These are phyloP conservation scores for Stegodyphus dumicola DNA, from an alignment of 1,140 invertebrate genomes.

Conservation along the genomic window DNA sequence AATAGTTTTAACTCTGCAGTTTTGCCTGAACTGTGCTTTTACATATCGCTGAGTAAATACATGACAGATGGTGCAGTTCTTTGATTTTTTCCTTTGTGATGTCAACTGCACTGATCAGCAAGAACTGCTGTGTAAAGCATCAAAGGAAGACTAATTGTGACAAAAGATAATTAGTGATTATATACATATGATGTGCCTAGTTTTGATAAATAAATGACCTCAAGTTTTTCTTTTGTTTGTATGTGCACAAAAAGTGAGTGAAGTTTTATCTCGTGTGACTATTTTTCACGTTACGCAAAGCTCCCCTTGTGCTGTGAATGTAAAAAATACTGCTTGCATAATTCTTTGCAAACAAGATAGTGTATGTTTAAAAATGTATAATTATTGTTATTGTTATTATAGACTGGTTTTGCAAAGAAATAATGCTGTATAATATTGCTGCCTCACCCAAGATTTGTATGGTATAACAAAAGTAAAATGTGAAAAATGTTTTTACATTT, in stretches of 20 bases:
- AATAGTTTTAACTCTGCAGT: constrained; percentile 8
- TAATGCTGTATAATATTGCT: constrained; percentile 53
- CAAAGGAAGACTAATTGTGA: background rate
- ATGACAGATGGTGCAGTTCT: background rate
- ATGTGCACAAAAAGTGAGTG: constrained; percentile 34
- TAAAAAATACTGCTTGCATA: constrained; percentile 30
- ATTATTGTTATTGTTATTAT: constrained; percentile 24
- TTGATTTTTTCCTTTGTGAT: background rate
- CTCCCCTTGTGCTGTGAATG: constrained; percentile 25
- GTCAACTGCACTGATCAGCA: constrained; percentile 17
- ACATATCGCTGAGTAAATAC: constrained; percentile 28
- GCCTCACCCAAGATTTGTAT: constrained; percentile 57
- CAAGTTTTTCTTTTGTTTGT: constrained; percentile 40
- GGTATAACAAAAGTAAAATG: constrained; percentile 54
- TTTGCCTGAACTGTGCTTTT: constrained; percentile 31
- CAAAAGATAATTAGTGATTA: constrained; percentile 35
- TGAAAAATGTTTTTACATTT: constrained; percentile 61
- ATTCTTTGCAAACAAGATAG: constrained; percentile 39
- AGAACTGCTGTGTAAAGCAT: constrained; percentile 19
- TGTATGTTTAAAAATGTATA: constrained; percentile 32
- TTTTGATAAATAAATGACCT: constrained; percentile 54
- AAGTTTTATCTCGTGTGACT: constrained; percentile 45
- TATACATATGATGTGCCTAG: constrained; percentile 58
- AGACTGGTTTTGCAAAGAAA: constrained; percentile 35
- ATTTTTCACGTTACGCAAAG: constrained; percentile 48